Conservation (phyloP, 2,888 invertebrate species). For the Chironomus riparius region DNA sequence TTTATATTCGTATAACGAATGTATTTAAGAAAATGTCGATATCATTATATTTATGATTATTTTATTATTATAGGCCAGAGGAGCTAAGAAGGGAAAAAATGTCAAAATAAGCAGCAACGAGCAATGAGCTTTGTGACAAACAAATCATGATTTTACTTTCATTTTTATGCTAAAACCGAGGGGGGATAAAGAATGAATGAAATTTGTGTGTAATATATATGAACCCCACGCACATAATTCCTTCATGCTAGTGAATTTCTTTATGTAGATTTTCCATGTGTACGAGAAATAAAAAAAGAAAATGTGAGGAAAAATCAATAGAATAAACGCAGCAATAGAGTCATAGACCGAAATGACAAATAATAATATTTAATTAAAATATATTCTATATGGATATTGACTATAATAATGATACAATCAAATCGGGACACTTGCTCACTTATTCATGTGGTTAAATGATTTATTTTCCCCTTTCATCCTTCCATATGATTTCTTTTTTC, state of each 20-base stretch:
- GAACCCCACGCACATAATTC: too few relatives aligned
- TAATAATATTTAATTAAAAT: slow-evolving; percentile 16
- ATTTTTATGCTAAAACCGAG: not conserved
- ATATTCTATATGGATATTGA: too few relatives aligned
- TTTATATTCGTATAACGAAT: too few relatives aligned
- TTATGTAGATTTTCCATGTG: too few relatives aligned
- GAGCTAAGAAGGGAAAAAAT: not conserved
- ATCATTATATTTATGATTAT: slow-evolving; percentile 27
- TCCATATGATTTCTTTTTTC: slow-evolving; percentile 8
- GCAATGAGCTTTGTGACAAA: not conserved
- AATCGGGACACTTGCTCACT: slow-evolving; percentile 26
- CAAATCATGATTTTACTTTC: not conserved
- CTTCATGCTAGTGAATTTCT: not conserved
- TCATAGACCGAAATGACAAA: slow-evolving; percentile 1
- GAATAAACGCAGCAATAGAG: too few relatives aligned
- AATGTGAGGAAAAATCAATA: too few relatives aligned
- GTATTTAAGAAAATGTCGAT: slow-evolving; percentile 22
- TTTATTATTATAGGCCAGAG: slow-evolving; percentile 14
- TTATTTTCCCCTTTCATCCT: not conserved
- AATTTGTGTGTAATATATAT: not conserved
- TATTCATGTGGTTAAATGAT: slow-evolving; percentile 24
- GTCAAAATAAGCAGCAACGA: slow-evolving; percentile 19
- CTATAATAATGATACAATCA: not conserved
- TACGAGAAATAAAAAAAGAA: too few relatives aligned
- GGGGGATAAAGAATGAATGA: not conserved